phyloP scores from a whole-genome alignment of 2,797 vertebrate species.

The Alfaro cultratus region DNA sequence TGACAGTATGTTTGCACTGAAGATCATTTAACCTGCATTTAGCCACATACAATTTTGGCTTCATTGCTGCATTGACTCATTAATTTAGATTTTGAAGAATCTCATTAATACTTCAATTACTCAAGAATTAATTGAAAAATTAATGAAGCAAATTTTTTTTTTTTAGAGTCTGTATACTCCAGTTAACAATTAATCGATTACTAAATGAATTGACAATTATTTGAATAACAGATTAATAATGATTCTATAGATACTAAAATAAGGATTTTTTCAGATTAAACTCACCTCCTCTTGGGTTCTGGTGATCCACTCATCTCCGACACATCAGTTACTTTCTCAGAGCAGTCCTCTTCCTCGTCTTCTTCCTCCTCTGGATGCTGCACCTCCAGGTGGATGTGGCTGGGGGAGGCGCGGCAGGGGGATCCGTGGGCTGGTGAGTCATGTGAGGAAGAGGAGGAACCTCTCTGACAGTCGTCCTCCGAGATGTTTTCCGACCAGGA shows the following conservation, averaged over 20 bases:
- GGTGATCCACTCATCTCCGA: slow-evolving; percentile 7
- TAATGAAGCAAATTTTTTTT: no score
- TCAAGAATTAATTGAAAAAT: no score
- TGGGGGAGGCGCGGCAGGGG: slow-evolving; percentile 76
- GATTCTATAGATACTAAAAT: neutral
- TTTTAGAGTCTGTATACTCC: no score
- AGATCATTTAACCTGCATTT: neutral
- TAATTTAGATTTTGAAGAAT: no score
- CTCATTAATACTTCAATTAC: no score
- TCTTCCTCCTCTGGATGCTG: slow-evolving; percentile 54
- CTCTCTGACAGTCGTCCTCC: slow-evolving; percentile 79
- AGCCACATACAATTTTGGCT: neutral
- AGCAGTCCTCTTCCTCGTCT: neutral
- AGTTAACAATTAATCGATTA: no score
- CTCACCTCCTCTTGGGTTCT: slow-evolving; percentile 51
- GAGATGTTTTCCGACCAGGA: slow-evolving; percentile 86
- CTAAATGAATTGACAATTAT: no score
- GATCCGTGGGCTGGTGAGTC: slow-evolving; percentile 64
- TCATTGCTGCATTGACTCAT: no score
- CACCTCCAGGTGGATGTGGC: slow-evolving; percentile 79
- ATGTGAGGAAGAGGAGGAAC: slow-evolving; percentile 70
- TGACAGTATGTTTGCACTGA: neutral
- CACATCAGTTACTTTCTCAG: slow-evolving; percentile 51
- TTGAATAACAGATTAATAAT: no score
- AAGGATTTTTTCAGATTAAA: neutral